phyloP scores from a whole-genome alignment of 1,140 invertebrate genomes.

The Bombyx mori region ASM3026992v2 NC_085112.1:3978001-3978500 shows the following conservation, averaged over 20 bases:
- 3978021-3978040: no score
- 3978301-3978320: slow-evolving; percentile 42
- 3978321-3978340: slow-evolving; percentile 15
- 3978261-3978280: slow-evolving; percentile 21
- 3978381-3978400: slow-evolving; percentile 17
- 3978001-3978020: no score
- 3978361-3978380: slow-evolving; percentile 39
- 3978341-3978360: slow-evolving; percentile 33
- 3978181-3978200: slow-evolving; percentile 4
- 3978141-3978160: not conserved
- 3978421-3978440: slow-evolving; percentile 19
- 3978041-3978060: no score
- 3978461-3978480: slow-evolving; percentile 37
- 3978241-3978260: slow-evolving; percentile 5
- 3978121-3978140: no score
- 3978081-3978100: not conserved
- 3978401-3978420: not conserved
- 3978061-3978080: no score
- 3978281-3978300: slow-evolving; percentile 51
- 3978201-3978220: slow-evolving; percentile 4
- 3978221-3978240: slow-evolving; percentile 7
- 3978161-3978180: slow-evolving; percentile 4
- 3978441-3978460: slow-evolving; percentile 18
- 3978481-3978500: slow-evolving; percentile 38
- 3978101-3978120: not conserved